A percentile compares a stretch with the other conserved stretches of the same genome.
phyloP scores from a whole-genome alignment of 2,888 invertebrate genomes.

The Clivina fossor region DNA sequence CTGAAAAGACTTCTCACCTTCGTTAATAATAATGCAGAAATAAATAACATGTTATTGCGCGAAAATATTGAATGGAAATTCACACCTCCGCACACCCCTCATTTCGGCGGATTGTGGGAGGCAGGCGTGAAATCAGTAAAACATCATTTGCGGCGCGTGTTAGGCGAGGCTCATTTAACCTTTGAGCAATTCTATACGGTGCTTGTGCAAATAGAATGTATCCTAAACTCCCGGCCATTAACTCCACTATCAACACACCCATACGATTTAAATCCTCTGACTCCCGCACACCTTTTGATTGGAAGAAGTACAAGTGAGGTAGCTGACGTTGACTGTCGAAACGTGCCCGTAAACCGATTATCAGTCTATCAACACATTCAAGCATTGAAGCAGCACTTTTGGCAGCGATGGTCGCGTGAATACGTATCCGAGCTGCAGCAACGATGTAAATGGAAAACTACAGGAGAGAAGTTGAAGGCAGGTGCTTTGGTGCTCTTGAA shows the following conservation, averaged over 20 bases:
- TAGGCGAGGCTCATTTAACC: constrained; percentile 31
- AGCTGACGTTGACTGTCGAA: constrained; percentile 40
- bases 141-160: constrained; percentile 29
- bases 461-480: too few relatives aligned
- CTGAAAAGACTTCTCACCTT: constrained; percentile 5
- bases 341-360: constrained; percentile 32
- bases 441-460: constrained; percentile 37
- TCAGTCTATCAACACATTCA: constrained; percentile 38
- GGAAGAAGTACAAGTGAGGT: constrained; percentile 39
- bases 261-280: constrained; percentile 37
- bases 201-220: constrained; percentile 37
- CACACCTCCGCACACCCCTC: too few relatives aligned
- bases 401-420: constrained; percentile 37
- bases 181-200: constrained; percentile 39
- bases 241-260: constrained; percentile 39
- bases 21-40: not conserved
- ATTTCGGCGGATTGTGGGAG: constrained; percentile 35
- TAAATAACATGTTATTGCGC: not conserved
- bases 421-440: constrained; percentile 38
- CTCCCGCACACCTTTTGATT: constrained; percentile 45
- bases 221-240: constrained; percentile 39
- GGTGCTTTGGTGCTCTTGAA: too few relatives aligned
- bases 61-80: constrained; percentile 41
- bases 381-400: constrained; percentile 32
- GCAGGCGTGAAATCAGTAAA: constrained; percentile 37